phyloP scores from a whole-genome alignment of 2,113 vertebrate species.

The Eclectus roratus region DNA sequence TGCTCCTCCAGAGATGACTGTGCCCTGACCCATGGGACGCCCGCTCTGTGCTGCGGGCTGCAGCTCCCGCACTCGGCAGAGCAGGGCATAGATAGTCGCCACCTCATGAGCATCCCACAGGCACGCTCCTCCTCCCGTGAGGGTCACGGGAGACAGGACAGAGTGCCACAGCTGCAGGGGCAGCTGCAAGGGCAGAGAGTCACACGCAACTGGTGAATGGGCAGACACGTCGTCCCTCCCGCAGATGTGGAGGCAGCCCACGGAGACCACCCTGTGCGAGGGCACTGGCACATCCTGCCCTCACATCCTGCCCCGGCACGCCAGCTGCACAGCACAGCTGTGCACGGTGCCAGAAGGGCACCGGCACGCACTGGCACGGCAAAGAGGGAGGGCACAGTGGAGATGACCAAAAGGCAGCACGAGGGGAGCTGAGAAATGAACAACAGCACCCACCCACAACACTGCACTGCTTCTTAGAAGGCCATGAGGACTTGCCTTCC shows the following conservation, averaged over 20 bases:
- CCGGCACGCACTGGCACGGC: not conserved
- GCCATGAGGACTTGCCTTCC: fast-evolving
- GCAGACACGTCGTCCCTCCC: not conserved
- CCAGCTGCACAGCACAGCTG: conserved; percentile 39
- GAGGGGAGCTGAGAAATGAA: not conserved
- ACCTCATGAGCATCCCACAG: not conserved
- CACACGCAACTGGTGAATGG: not conserved
- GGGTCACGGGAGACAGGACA: fast-evolving
- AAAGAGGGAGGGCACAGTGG: not conserved
- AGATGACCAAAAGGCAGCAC: not conserved
- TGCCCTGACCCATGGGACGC: not conserved
- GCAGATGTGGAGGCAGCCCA: conserved; percentile 26
- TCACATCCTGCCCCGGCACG: not conserved
- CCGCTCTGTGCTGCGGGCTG: not conserved
- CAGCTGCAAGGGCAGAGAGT: conserved; percentile 50
- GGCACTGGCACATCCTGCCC: conserved; percentile 10
- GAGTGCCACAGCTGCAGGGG: fast-evolving
- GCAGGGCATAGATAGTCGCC: fast-evolving
- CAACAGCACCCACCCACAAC: not conserved
- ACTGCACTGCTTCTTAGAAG: fast-evolving
- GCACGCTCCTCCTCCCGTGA: not conserved
- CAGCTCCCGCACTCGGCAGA: not conserved
- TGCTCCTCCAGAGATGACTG: fast-evolving
- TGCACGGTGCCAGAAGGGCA: not conserved
- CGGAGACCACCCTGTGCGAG: not conserved